Evolutionary conservation across 2,797 vertebrate species (phyloP).

Genomic region (Gephyroberyx darwinii): DNA sequence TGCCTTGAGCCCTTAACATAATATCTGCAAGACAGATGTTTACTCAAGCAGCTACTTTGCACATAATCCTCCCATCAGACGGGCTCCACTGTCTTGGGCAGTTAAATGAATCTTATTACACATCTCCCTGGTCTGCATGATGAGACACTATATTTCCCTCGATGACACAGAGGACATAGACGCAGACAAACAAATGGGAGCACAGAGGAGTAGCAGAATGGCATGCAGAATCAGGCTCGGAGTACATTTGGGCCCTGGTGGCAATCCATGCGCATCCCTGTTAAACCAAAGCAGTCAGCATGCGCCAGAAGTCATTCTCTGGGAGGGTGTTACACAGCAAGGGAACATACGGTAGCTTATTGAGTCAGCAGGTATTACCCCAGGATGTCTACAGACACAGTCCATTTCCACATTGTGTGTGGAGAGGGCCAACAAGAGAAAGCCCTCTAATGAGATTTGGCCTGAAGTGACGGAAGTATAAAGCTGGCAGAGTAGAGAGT

Average conservation of each 20-base stretch:
- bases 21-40: slow-evolving; percentile 30
- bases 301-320: slow-evolving; percentile 60
- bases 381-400: slow-evolving; percentile 47
- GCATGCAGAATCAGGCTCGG: slow-evolving; percentile 70
- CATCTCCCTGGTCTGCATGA: slow-evolving; percentile 46
- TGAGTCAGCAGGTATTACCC: slow-evolving; percentile 61
- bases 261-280: slow-evolving; percentile 61
- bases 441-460: slow-evolving; percentile 51
- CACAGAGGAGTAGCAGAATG: slow-evolving; percentile 45
- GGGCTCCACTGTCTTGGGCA: slow-evolving; percentile 26
- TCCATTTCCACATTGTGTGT: slow-evolving; percentile 48
- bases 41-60: slow-evolving; percentile 41
- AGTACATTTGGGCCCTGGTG: slow-evolving; percentile 42
- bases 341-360: slow-evolving; percentile 56
- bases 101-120: slow-evolving; percentile 59
- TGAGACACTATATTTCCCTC: slow-evolving; percentile 52
- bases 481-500: slow-evolving; percentile 41
- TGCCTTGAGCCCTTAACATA: slow-evolving; percentile 3
- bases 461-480: slow-evolving; percentile 30
- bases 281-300: slow-evolving; percentile 72
- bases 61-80: slow-evolving; percentile 52
- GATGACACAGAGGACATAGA: slow-evolving; percentile 41
- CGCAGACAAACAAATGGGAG: slow-evolving; percentile 65
- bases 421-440: slow-evolving; percentile 41
- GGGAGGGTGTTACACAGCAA: slow-evolving; percentile 51